Base-by-base conservation (phyloP, 1,140 invertebrate species). In the Temnothorax nylanderi region DNA sequence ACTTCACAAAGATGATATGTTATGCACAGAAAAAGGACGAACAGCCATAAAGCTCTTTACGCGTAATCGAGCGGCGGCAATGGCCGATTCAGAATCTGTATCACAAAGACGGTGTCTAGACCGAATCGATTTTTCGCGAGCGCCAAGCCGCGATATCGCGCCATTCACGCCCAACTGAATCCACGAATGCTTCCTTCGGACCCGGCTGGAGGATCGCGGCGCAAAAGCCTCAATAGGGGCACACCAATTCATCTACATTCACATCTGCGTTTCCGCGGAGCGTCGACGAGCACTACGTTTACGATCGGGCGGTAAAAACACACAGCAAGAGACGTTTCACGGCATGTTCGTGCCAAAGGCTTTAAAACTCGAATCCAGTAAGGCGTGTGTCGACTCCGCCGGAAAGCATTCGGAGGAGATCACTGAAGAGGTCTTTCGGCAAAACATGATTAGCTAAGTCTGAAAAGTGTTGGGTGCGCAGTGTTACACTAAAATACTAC, bases 101-200 rank as follows among this genome's bases (percentile, higher is more conserved):
- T 82, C 80, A 74, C 80, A 74, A 82, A 74, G 67, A 72, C 54
- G 77, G 3, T 26, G 80, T 84, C 67, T 84, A 84, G 80, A 84
- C 80, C 54, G n/a, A 74, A 84, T 84, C 80, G 69, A 84, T 84
- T 84, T 84, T 84, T 74, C 54, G 37, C 54, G 26, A 82, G 80
- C 69, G 34, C 21, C 69, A 84, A 71, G 67, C 41, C n/a, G n/a
- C 69, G 80, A 74, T 84, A 84, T 84, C 80, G 69, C 41, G 54
- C 80, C 54, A 84, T 84, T 84, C 54, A 84, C 69, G 41, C 80
- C 44, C 69, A 84, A 84, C 67, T 84, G 51, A 62, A 72, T 84
- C 34, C 41, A 60, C 80, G 54, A 84, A 84, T 84, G 54, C 21
- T 82, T 82, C 67, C 54, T 84, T 74, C 54, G 74, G 80, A 74